A percentile compares a stretch with the other conserved stretches of the same genome.
These are phyloP conservation scores for Hypercompe scribonia DNA, from an alignment of 2,888 invertebrate species.

Conservation along the genomic window DNA sequence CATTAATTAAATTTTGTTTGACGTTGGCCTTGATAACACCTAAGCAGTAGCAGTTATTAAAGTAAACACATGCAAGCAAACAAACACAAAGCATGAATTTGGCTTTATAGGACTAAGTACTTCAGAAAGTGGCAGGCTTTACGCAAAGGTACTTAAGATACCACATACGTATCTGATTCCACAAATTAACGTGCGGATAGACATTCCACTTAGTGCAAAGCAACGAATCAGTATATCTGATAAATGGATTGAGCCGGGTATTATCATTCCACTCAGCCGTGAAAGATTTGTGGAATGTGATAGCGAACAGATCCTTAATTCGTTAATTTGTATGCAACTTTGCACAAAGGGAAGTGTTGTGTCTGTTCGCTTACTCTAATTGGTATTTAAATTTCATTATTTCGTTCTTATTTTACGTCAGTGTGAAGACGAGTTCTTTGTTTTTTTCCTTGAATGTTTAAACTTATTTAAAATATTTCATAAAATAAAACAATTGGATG, in stretches of 20 bases:
- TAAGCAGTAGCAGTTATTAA: no score
- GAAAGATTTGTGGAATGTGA: constrained; percentile 51
- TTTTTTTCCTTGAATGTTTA: not conserved
- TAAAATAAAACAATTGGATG: not conserved
- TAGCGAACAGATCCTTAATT: constrained; percentile 53
- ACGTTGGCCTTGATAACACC: no score
- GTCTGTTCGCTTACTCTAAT: constrained; percentile 43
- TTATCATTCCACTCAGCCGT: constrained; percentile 44
- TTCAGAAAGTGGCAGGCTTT: not conserved
- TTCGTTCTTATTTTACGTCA: not conserved
- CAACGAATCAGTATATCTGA: constrained; percentile 38
- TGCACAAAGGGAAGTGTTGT: constrained; percentile 31
- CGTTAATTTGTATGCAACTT: constrained; percentile 48
- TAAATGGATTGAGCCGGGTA: constrained; percentile 28
- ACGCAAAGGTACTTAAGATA: constrained; percentile 23
- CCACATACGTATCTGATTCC: constrained; percentile 21
- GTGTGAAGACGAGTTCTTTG: not conserved
- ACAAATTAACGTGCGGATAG: constrained; percentile 46
- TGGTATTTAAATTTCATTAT: constrained; percentile 27
- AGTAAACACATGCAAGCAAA: no score
- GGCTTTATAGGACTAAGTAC: not conserved
- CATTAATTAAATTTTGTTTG: no score
- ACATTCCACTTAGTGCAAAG: constrained; percentile 38
- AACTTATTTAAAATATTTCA: not conserved
- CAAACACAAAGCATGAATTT: no score